Percentiles rank a stretch among this genome's conserved stretches.
These are phyloP conservation scores for Gymnopithys bicolor DNA, from an alignment of 2,797 vertebrate genomes.

Conservation along the genomic window DNA sequence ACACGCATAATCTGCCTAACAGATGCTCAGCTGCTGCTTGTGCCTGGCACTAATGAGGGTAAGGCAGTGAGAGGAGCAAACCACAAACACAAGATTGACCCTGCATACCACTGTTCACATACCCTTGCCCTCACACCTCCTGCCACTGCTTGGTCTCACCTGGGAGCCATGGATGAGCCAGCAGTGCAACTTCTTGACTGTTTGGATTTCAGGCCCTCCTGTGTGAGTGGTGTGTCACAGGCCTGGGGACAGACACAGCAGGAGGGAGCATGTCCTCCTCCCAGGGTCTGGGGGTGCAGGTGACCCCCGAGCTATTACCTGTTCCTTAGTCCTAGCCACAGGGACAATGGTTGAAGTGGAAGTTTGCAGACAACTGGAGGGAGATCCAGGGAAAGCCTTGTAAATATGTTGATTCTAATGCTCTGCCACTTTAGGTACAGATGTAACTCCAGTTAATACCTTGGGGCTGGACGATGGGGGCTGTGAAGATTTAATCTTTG, in stretches of 20 bases:
- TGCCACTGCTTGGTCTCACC: not conserved
- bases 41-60: accelerated
- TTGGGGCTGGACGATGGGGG: not conserved
- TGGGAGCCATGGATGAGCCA: not conserved
- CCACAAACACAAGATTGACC: accelerated
- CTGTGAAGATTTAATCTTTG: not conserved
- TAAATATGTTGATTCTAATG: not conserved
- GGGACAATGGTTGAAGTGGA: not conserved
- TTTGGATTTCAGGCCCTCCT: not conserved
- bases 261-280: not conserved
- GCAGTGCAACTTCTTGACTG: not conserved
- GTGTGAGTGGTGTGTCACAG: accelerated
- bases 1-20: not conserved
- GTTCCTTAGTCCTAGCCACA: not conserved
- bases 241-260: not conserved
- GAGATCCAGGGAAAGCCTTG: not conserved
- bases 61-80: not conserved
- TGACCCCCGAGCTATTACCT: not conserved
- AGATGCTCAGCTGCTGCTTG: not conserved
- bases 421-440: not conserved
- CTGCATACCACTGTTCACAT: accelerated
- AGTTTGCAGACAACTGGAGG: not conserved
- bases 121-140: not conserved
- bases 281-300: not conserved
- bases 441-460: not conserved